Percentiles rank a stretch among this genome's conserved stretches.
These are phyloP conservation scores for Spodoptera picta DNA, from an alignment of 2,888 invertebrate species.

Conservation along the genomic window DNA sequence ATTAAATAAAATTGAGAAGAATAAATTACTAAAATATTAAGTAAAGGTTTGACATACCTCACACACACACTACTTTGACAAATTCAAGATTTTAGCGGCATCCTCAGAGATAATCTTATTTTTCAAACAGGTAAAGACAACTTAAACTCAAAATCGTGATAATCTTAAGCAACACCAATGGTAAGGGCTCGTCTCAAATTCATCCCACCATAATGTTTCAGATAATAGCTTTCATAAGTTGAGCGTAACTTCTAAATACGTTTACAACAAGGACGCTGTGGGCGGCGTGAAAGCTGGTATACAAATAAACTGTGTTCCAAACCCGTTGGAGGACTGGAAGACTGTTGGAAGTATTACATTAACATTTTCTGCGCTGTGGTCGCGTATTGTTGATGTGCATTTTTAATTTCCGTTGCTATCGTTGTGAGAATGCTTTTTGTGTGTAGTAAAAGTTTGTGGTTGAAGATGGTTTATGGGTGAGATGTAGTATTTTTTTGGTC, in stretches of 20 bases:
- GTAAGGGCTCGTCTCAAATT: conserved; percentile 43
- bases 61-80: no score
- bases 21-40: no score
- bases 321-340: conserved; percentile 33
- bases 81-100: no score
- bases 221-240: conserved; percentile 62
- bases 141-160: no score
- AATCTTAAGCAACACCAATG: conserved; percentile 1
- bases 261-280: conserved; percentile 35
- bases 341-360: conserved; percentile 36
- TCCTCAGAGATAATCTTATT: no score
- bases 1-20: no score
- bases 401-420: conserved; percentile 53
- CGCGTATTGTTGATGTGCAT: conserved; percentile 47
- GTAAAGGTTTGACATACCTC: no score
- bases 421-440: conserved; percentile 37
- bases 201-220: conserved; percentile 50
- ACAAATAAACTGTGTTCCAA: conserved; percentile 44
- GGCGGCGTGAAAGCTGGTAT: conserved; percentile 28
- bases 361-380: conserved; percentile 51
- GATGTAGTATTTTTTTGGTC: background rate
- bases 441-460: conserved; percentile 27
- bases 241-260: conserved; percentile 51
- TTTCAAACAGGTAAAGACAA: no score
- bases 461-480: conserved; percentile 5